Percentiles rank a stretch among this genome's conserved stretches.
These are phyloP conservation scores for Pseudorhombus dupliciocellatus DNA, from an alignment of 2,113 vertebrate genomes.

Conservation along the genomic window DNA sequence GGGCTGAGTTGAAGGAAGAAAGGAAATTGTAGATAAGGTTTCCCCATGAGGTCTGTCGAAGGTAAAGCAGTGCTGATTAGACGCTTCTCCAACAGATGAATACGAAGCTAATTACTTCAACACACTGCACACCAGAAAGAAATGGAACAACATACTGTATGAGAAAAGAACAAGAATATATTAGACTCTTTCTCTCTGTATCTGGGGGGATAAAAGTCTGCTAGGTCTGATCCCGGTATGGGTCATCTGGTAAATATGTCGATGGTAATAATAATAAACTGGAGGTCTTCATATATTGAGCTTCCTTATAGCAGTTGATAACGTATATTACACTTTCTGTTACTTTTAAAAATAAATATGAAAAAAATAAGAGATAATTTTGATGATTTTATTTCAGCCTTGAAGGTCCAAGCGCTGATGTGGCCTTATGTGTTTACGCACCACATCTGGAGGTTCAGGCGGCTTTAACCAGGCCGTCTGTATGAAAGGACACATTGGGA, in stretches of 20 bases:
- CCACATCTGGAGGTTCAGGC: neutral
- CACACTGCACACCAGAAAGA: constrained; percentile 21
- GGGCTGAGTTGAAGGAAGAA: constrained; percentile 27
- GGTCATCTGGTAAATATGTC: too few species aligned
- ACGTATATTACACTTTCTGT: neutral
- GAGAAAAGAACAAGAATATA: neutral
- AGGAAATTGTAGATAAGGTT: constrained; percentile 28
- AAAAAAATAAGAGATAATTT: too few species aligned
- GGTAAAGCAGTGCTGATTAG: constrained; percentile 47
- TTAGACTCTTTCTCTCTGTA: neutral
- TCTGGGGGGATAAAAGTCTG: neutral
- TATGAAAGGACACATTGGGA: constrained; percentile 14
- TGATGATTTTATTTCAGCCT: too few species aligned
- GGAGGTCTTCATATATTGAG: neutral
- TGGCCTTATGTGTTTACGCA: neutral
- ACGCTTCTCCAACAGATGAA: constrained; percentile 31
- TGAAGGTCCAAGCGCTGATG: constrained; percentile 2
- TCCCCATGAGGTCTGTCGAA: constrained; percentile 45
- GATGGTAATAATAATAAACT: too few species aligned
- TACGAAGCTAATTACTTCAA: constrained; percentile 54
- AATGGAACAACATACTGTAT: constrained; percentile 26
- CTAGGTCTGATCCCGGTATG: too few species aligned
- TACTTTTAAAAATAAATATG: too few species aligned
- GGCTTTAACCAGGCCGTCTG: neutral
- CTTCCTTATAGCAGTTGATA: neutral